Percentiles rank a stretch among this genome's conserved stretches.
These are phyloP conservation scores for Lasaia peninsularis DNA, from an alignment of 1,140 invertebrate genomes.

Conservation along the genomic window DNA sequence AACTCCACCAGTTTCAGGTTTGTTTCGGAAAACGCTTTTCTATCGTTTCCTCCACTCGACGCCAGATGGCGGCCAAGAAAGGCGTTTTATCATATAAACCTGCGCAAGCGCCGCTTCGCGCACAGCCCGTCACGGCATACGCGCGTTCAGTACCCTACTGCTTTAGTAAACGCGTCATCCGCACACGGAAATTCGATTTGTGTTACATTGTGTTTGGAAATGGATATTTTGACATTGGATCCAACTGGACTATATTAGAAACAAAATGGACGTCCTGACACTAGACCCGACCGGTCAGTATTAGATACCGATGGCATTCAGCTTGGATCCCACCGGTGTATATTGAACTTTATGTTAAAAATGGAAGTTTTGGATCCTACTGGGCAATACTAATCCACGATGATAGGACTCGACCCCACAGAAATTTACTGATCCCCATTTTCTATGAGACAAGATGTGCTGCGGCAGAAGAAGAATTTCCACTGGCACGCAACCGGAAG, in stretches of 20 bases:
- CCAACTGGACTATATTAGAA: slow-evolving; percentile 68
- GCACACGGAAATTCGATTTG: slow-evolving; percentile 51
- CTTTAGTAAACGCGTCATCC: slow-evolving; percentile 34
- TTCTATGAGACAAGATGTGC: slow-evolving; percentile 61
- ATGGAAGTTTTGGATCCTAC: slow-evolving; percentile 46
- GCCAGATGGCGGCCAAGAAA: slow-evolving; percentile 50
- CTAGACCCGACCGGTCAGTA: slow-evolving; percentile 68
- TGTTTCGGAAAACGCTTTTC: slow-evolving; percentile 49
- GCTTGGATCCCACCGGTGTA: slow-evolving; percentile 66
- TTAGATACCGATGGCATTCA: slow-evolving; percentile 43
- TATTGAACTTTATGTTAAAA: slow-evolving; percentile 51
- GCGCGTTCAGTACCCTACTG: slow-evolving; percentile 44
- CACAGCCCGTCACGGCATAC: slow-evolving; percentile 51
- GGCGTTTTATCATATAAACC: slow-evolving; percentile 61
- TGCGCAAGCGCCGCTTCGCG: slow-evolving; percentile 38
- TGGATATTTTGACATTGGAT: slow-evolving; percentile 68
- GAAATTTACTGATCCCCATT: slow-evolving; percentile 55
- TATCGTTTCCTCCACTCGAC: slow-evolving; percentile 48
- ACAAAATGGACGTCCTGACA: slow-evolving; percentile 54
- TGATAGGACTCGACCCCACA: slow-evolving; percentile 67
- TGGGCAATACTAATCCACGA: slow-evolving; percentile 47
- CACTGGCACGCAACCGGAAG: slow-evolving; percentile 61
- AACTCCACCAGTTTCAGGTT: slow-evolving; percentile 19
- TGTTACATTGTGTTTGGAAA: slow-evolving; percentile 56
- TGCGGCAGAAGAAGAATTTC: slow-evolving; percentile 60